Conservation (phyloP, 2,113 vertebrate genomes). For the Pelodiscus sinensis region DNA sequence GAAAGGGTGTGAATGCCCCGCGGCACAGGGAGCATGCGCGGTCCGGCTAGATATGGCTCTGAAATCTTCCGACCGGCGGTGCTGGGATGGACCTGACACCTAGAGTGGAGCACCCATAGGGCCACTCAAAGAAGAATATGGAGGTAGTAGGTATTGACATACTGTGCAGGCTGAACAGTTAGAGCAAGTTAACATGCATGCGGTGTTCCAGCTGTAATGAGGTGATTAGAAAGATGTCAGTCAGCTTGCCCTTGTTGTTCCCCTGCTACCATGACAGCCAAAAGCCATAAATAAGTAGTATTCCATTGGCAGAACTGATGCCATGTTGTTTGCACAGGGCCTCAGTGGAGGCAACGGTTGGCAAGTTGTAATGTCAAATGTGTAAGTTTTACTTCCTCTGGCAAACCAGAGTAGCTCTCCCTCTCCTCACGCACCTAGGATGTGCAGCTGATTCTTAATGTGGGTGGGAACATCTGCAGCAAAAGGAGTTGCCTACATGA, state of each 20-base stretch:
- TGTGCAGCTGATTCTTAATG: background rate
- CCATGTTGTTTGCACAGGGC: background rate
- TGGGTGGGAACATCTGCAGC: background rate
- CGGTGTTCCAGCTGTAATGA: background rate
- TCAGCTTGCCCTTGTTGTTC: background rate
- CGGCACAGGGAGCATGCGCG: too few relatives aligned
- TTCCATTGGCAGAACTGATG: background rate
- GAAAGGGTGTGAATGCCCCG: too few relatives aligned
- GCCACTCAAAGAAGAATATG: background rate
- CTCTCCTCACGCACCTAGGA: background rate
- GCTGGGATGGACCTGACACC: too few relatives aligned
- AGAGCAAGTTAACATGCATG: background rate
- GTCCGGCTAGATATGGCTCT: too few relatives aligned
- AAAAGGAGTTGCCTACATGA: background rate
- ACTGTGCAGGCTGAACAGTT: background rate
- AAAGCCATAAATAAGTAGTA: background rate
- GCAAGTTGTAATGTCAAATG: background rate
- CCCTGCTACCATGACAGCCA: background rate
- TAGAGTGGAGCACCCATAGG: too few relatives aligned
- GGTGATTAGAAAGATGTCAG: background rate
- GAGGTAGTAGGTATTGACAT: background rate
- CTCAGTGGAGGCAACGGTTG: background rate
- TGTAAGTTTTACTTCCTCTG: background rate
- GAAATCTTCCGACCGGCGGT: too few relatives aligned
- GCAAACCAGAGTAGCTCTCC: background rate